phyloP scores from a whole-genome alignment of 2,797 vertebrate genomes.

The Moxostoma hubbsi region DNA sequence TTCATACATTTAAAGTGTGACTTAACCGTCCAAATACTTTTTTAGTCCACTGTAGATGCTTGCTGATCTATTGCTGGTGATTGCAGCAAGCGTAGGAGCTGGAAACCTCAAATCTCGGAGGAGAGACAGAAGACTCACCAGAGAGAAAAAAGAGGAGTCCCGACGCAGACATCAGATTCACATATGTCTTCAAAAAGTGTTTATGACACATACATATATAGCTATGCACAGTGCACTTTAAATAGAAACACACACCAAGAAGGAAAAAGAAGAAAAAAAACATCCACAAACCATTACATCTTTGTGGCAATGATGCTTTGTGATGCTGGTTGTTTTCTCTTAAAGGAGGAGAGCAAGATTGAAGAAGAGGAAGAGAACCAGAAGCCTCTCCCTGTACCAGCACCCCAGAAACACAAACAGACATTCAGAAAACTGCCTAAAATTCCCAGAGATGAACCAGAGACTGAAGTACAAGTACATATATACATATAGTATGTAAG shows the following conservation, averaged over 20 bases:
- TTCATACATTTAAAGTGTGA: not conserved
- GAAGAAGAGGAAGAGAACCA: slow-evolving; percentile 51
- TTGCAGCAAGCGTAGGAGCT: slow-evolving; percentile 80
- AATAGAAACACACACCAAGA: not conserved
- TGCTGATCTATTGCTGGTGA: not conserved
- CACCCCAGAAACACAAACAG: slow-evolving; percentile 42
- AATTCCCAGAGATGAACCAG: slow-evolving; percentile 53
- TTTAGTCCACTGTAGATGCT: not conserved
- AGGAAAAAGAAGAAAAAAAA: too few relatives aligned
- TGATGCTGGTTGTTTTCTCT: not conserved
- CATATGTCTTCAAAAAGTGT: not conserved
- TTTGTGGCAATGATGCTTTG: not conserved
- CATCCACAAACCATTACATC: not conserved
- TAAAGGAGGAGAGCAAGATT: slow-evolving; percentile 62
- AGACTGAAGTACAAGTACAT: slow-evolving; percentile 35
- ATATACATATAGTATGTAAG: too few relatives aligned
- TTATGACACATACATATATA: not conserved
- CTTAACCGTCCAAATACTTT: not conserved
- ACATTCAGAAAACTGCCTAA: slow-evolving; percentile 52
- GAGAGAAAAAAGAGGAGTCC: slow-evolving; percentile 73
- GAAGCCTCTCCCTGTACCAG: slow-evolving; percentile 57
- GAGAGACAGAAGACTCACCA: slow-evolving; percentile 72
- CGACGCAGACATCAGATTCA: slow-evolving; percentile 67
- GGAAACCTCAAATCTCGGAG: slow-evolving; percentile 86
- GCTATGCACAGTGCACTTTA: not conserved